Percentiles rank a stretch among this genome's conserved stretches.
Conservation (phyloP, 2,113 vertebrate species). For the Lipophrys pholis region DNA sequence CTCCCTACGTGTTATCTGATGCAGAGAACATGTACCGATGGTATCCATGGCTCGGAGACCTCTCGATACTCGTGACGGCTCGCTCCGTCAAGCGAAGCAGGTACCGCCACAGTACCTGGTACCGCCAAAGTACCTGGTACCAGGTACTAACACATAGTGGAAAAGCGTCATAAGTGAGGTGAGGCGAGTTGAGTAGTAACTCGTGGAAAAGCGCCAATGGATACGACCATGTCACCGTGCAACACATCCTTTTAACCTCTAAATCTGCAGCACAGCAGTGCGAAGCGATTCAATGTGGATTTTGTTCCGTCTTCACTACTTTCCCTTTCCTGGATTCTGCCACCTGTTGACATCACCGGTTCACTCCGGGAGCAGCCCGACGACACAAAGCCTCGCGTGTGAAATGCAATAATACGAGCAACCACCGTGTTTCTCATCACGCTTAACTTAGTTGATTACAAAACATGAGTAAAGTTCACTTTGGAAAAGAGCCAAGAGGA, state of each 20-base stretch:
- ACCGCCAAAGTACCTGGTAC: too few relatives aligned
- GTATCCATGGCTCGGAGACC: too few relatives aligned
- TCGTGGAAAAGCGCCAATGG: too few relatives aligned
- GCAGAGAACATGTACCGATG: too few relatives aligned
- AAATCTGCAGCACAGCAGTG: background rate
- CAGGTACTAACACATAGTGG: too few relatives aligned
- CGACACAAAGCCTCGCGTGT: background rate
- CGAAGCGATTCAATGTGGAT: background rate
- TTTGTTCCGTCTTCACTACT: constrained; percentile 24
- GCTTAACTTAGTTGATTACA: constrained; percentile 51
- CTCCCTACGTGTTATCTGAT: too few relatives aligned
- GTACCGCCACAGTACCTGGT: too few relatives aligned
- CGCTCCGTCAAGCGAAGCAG: too few relatives aligned
- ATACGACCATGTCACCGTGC: too few relatives aligned
- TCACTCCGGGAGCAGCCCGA: constrained; percentile 19
- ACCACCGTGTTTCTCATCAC: constrained; percentile 30
- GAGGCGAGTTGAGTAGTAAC: too few relatives aligned
- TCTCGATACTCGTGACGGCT: too few relatives aligned
- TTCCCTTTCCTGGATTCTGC: constrained; percentile 18
- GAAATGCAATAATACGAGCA: constrained; percentile 35
- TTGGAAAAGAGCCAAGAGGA: constrained; percentile 62
- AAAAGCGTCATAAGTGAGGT: too few relatives aligned
- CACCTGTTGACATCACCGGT: constrained; percentile 51
- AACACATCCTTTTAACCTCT: background rate
- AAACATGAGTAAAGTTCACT: constrained; percentile 68